Conservation (phyloP, 2,797 vertebrate genomes). For the Xerus rutilus region DNA sequence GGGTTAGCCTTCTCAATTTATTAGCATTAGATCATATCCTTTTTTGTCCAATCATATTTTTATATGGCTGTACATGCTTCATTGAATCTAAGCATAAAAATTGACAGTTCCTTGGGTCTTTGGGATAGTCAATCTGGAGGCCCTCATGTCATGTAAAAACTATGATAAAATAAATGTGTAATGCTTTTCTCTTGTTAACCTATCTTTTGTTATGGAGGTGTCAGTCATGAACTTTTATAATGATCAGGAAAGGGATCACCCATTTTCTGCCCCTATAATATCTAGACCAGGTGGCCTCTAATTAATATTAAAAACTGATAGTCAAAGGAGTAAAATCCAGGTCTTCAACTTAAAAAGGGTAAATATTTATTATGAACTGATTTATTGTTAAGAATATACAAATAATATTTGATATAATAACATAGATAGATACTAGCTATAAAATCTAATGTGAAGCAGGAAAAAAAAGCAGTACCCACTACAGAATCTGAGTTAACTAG, state of each 20-base stretch:
- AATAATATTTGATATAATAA: slow-evolving; percentile 20
- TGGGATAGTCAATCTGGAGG: not conserved
- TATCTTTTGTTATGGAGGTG: not conserved
- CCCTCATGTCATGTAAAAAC: not conserved
- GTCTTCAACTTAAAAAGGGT: not conserved
- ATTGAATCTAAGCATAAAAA: not conserved
- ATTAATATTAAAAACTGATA: slow-evolving; percentile 13
- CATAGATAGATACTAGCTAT: not conserved
- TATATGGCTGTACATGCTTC: not conserved
- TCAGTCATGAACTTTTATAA: not conserved
- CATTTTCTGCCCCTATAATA: not conserved
- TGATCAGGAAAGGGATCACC: not conserved
- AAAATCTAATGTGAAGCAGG: not conserved
- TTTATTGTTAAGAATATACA: slow-evolving; percentile 5
- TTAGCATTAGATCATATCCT: not conserved
- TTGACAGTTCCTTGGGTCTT: not conserved
- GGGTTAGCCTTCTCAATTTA: not conserved
- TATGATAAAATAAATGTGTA: not conserved
- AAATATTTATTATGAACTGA: not conserved
- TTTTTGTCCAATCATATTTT: not conserved
- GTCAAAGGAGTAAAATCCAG: slow-evolving; percentile 6
- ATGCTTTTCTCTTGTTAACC: not conserved
- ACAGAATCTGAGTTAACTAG: not conserved
- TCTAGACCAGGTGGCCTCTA: not conserved
- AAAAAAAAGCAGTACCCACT: not conserved